These are phyloP conservation scores for Trichosurus vulpecula DNA, from an alignment of 2,797 vertebrate genomes.

Conservation along the genomic window DNA sequence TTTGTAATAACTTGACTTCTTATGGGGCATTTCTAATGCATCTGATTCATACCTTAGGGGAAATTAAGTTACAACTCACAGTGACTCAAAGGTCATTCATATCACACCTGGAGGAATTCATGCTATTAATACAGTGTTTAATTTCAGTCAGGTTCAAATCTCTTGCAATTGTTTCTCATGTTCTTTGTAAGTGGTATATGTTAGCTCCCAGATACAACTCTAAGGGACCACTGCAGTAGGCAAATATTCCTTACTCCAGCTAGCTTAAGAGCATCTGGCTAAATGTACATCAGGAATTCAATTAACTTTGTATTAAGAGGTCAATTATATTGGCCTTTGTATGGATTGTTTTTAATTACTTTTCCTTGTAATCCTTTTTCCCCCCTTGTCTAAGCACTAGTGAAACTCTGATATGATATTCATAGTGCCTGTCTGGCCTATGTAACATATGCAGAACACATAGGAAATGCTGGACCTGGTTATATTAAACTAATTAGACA, in stretches of 20 bases:
- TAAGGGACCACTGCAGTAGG: conserved; percentile 28
- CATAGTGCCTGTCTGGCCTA: conserved; percentile 32
- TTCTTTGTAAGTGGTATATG: conserved; percentile 48
- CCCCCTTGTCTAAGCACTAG: conserved; percentile 53
- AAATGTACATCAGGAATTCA: conserved; percentile 73
- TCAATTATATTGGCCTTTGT: conserved; percentile 69
- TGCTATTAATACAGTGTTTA: conserved; percentile 33
- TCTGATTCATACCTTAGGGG: conserved; percentile 45
- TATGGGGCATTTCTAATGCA: conserved; percentile 17
- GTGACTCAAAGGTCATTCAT: neutral
- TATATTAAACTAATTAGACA: conserved; percentile 55
- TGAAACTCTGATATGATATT: conserved; percentile 55
- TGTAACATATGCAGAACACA: conserved; percentile 59
- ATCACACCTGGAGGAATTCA: conserved; percentile 7
- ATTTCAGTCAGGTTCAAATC: conserved; percentile 22
- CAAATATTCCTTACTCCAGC: conserved; percentile 54
- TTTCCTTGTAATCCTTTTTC: conserved; percentile 62
- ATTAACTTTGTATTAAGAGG: conserved; percentile 75
- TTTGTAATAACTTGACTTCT: conserved; percentile 33
- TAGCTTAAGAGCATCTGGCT: conserved; percentile 64
- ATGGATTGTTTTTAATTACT: conserved; percentile 72
- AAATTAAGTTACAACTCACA: neutral
- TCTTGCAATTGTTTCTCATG: conserved; percentile 4
- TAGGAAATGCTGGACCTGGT: conserved; percentile 44
- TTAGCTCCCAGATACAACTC: conserved; percentile 40